phyloP scores from a whole-genome alignment of 2,888 invertebrate species.

The Athalia cordata region DNA sequence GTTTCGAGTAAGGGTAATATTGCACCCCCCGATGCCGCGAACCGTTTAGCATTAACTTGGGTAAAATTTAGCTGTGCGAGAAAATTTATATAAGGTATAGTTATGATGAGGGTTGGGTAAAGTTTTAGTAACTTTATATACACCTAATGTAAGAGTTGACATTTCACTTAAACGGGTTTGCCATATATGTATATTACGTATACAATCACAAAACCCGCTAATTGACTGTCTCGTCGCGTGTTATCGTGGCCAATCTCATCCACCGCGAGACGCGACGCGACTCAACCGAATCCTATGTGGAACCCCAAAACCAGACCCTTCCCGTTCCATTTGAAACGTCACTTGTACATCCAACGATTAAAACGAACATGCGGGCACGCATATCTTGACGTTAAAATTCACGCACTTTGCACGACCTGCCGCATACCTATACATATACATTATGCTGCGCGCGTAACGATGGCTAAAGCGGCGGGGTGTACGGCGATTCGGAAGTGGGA shows the following conservation, averaged over 20 bases:
- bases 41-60: too few species aligned
- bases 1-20: too few species aligned
- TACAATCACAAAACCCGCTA: constrained; percentile 17
- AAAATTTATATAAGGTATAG: background rate
- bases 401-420: background rate
- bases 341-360: constrained; percentile 38
- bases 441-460: background rate
- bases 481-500: background rate
- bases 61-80: background rate
- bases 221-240: constrained; percentile 21
- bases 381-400: background rate
- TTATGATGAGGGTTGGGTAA: too few species aligned
- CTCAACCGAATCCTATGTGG: background rate
- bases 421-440: too few species aligned
- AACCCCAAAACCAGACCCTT: constrained; percentile 8
- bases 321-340: constrained; percentile 20
- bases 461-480: background rate
- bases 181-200: too few species aligned
- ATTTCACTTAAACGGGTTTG: constrained; percentile 23
- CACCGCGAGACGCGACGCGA: background rate
- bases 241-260: constrained; percentile 16
- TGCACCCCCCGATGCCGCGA: too few species aligned
- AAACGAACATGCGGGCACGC: constrained; percentile 41
- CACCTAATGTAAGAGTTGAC: constrained; percentile 6
- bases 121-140: too few species aligned